Conservation (phyloP, 2,888 invertebrate genomes). For the Tenthredo mesomela region DNA sequence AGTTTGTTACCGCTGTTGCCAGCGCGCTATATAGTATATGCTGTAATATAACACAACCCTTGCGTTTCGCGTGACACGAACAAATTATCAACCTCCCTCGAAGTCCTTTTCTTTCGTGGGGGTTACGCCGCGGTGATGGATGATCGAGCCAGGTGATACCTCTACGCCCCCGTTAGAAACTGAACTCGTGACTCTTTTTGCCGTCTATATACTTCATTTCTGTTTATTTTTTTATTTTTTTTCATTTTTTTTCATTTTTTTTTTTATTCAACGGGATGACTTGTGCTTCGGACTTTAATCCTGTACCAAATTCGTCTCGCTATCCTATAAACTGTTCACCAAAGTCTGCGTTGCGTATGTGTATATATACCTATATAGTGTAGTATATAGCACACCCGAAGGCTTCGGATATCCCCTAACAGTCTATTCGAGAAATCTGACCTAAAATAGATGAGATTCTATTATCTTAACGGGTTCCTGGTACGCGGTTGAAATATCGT, state of each 20-base stretch:
- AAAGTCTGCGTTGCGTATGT: background rate
- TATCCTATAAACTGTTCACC: conserved; percentile 23
- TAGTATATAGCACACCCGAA: background rate
- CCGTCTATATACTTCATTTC: background rate
- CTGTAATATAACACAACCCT: conserved; percentile 1
- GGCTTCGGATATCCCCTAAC: background rate
- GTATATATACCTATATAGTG: too few species aligned
- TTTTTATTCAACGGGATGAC: conserved; percentile 2
- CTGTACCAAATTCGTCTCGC: conserved; percentile 25
- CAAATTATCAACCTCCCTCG: conserved; percentile 51
- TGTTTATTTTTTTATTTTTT: background rate
- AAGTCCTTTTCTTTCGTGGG: conserved; percentile 40
- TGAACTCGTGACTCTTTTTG: background rate
- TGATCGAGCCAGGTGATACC: conserved; percentile 73
- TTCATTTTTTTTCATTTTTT: background rate
- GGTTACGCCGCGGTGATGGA: conserved; percentile 64
- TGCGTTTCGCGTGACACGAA: conserved; percentile 39
- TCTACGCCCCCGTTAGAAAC: conserved; percentile 47
- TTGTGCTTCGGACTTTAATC: conserved; percentile 40
- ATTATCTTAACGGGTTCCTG: conserved; percentile 61
- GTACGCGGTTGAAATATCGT: conserved; percentile 68
- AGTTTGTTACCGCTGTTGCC: conserved; percentile 11
- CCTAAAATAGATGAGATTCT: conserved; percentile 45
- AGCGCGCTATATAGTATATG: too few species aligned
- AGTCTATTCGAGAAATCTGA: background rate